Evolutionary conservation across 2,888 invertebrate species (phyloP), one percentile per base, ranked within the genome.

Genomic region (Vanessa cardui): DNA sequence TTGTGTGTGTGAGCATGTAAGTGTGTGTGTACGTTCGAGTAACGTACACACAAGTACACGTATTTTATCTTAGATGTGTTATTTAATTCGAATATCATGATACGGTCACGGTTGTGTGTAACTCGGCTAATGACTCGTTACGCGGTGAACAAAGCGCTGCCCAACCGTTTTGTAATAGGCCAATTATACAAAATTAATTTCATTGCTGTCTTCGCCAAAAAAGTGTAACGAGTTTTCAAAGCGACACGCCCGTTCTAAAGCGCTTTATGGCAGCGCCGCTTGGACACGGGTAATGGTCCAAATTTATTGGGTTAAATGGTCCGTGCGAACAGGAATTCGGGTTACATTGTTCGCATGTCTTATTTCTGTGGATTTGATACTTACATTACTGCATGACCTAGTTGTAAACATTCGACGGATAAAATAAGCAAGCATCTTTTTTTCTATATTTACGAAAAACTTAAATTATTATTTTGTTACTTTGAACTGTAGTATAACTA

Each of bases 271-370:
- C 83, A 74, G 84, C 83, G 74, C 73, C 83, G 83, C 81, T 86
- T 83, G 88, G 87, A 89, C 89, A 88, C 80, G 88, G 86, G 85
- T 89, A 90, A 91, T 89, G 86, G 88, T 86, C 84, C 82, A 87
- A 91, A 91, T 90, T 90, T 90, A 91, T 91, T 89, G 89, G 85
- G 86, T 87, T 88, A 84, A 90, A 90, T 90, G 88, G 84, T 71
- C 83, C 85, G 85, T 84, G 78, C 83, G 75, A 85, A 83, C 84
- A 56, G 86, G 84, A 87, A 86, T 86, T 86, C 83, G 75, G 78
- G 80, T 82, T 84, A 85, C 89, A 88, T 87, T 86, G 87, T 86
- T 85, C 87, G 85, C 83, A 83, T 86, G 85, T 89, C 87, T 87
- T 87, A 90, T 88, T 89, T 89, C 85, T 86, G 85, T 83, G 84